A percentile compares a stretch with the other conserved stretches of the same genome.
Evolutionary conservation across 92 coral and sea anemone species (phyloP).

Genomic region (Porites cylindrica): DNA sequence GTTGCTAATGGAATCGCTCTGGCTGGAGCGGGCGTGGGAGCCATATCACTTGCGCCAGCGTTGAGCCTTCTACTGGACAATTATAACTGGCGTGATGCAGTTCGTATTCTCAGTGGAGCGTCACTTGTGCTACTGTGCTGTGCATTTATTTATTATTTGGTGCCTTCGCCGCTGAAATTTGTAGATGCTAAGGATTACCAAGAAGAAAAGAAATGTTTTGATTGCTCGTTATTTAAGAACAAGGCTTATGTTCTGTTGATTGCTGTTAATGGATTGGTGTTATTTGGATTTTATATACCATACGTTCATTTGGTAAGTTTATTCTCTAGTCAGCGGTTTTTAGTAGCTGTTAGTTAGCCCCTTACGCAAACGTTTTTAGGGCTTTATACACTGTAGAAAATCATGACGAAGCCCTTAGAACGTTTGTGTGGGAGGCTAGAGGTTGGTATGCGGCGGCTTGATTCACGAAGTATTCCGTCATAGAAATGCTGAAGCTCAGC

Average conservation of each 20-base stretch:
- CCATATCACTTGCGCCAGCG: conserved; percentile 80
- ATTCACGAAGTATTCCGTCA: too few relatives aligned
- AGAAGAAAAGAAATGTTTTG: conserved; percentile 48
- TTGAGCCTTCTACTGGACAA: conserved; percentile 72
- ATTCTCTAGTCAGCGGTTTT: background rate
- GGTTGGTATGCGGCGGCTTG: too few relatives aligned
- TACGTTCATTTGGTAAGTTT: conserved; percentile 89
- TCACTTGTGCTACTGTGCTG: conserved; percentile 68
- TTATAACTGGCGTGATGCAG: conserved; percentile 81
- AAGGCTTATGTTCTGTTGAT: conserved; percentile 85
- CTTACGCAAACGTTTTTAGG: too few relatives aligned
- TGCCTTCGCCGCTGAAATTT: conserved; percentile 62
- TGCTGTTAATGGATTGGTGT: conserved; percentile 72
- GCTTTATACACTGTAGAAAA: too few relatives aligned
- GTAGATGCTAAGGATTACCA: conserved; percentile 27
- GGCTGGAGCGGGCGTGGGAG: conserved; percentile 95
- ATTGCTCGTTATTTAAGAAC: conserved; percentile 77
- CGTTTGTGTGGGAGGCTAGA: too few relatives aligned
- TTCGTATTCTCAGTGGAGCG: conserved; percentile 77
- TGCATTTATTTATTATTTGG: conserved; percentile 73
- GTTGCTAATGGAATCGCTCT: conserved; percentile 90
- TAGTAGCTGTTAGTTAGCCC: too few relatives aligned
- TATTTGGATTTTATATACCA: conserved; percentile 91
- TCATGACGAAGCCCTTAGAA: too few relatives aligned
- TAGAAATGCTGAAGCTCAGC: background rate